These are phyloP conservation scores for Lordiphosa andalusiaca DNA, from an alignment of 2,888 invertebrate genomes.

Conservation along the genomic window DNA sequence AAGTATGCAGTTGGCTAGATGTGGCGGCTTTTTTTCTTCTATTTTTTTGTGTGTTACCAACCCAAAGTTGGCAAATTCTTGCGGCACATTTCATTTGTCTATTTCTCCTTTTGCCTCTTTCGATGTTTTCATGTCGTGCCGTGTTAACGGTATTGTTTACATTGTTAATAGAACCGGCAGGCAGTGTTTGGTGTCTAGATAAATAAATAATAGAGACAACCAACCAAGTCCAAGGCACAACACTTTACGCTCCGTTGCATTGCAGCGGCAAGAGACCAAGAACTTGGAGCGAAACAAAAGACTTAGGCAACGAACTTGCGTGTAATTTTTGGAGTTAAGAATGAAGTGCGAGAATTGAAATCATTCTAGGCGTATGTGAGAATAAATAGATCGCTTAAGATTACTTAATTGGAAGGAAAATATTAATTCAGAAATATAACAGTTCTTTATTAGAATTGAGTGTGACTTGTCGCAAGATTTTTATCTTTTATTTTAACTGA, in stretches of 20 bases:
- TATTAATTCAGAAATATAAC: no score
- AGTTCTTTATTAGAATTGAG: no score
- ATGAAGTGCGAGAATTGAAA: conserved; percentile 6
- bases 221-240: conserved; percentile 31
- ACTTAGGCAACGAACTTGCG: conserved; percentile 65
- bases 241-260: conserved; percentile 54
- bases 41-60: not conserved
- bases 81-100: conserved; percentile 39
- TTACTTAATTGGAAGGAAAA: no score
- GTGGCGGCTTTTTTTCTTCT: conserved; percentile 23
- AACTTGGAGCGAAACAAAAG: conserved; percentile 48
- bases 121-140: conserved; percentile 45
- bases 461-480: no score
- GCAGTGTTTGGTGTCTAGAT: conserved; percentile 54
- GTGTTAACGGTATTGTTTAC: conserved; percentile 75
- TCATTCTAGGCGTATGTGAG: not conserved
- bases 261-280: conserved; percentile 12
- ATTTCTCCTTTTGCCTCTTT: conserved; percentile 33
- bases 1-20: conserved; percentile 42
- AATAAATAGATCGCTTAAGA: no score
- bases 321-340: conserved; percentile 1
- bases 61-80: conserved; percentile 34
- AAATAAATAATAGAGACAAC: conserved; percentile 66
- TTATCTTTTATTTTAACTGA: no score
- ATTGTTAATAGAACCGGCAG: conserved; percentile 63